Base-by-base conservation (phyloP, 2,888 invertebrate genomes). In the Drosophila nigricruria region DNA sequence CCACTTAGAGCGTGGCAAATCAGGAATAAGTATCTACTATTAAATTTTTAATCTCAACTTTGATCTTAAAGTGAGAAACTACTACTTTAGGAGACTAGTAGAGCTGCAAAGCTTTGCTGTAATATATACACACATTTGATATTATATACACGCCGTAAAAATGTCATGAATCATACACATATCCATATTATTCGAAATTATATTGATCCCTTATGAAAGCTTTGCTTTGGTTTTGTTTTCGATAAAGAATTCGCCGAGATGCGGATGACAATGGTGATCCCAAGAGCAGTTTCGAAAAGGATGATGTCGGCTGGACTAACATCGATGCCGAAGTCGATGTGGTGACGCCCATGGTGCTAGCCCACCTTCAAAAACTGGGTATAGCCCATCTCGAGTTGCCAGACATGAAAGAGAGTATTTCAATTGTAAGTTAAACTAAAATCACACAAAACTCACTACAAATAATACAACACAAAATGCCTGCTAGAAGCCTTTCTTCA, bases 251-350 rank as follows among this genome's bases (percentile, higher is more conserved):
- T n/a, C 62, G 53, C 0, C 60, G 64, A 8, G 43, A 68, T 47
- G 43, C 16, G 2, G 23, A 56, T 2, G 70, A 63, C 9, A 58
- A 8, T 10, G 47, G 42, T 4, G 32, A 42, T 16, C 45, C 58
- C 8, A 52, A 40, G 2, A 83, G 74, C 18, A 77, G 67, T 56
- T 82, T 88, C 61, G 66, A 70, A 0, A 69, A 77, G 30, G 76
- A 81, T 16, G 91, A 90, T 60, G 74, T 90, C 16, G 89, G 89
- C 12, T 93, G 92, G 92, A 91, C 92, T 0, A 91, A 88, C 70
- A 91, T 93, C 60, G 92, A 93, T 70, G 92, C 91, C 59, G 89
- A 92, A 73, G 91, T 93, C 18, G 92, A 93, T 72, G 86, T 91
- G n/a, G 92, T 92, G n/a, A 89, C 92, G n/a, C 90, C 92, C 27